Percentiles rank a stretch among this genome's conserved stretches.
These are phyloP conservation scores for Scatophagus argus DNA, from an alignment of 2,113 vertebrate genomes.

Conservation along the genomic window DNA sequence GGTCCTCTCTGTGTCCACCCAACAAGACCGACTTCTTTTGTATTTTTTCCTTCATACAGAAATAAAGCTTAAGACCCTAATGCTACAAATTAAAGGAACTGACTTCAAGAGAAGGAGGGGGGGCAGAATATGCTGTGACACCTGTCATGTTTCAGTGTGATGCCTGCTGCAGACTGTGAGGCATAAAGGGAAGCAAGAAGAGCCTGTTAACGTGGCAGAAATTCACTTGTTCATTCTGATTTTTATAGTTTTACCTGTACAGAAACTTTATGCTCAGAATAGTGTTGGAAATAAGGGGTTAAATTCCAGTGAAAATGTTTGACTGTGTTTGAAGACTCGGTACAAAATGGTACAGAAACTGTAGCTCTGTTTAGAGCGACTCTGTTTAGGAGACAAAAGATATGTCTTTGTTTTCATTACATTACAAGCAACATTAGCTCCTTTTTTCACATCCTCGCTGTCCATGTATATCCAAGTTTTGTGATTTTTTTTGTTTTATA, in stretches of 20 bases:
- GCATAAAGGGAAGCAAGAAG: conserved; percentile 4
- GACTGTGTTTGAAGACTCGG: background rate
- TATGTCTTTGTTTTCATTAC: background rate
- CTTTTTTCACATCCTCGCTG: too few relatives aligned
- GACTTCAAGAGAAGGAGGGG: conserved; percentile 4
- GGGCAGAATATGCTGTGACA: conserved; percentile 5
- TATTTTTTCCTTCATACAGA: conserved; percentile 20
- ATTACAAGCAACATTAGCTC: background rate
- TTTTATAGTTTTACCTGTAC: conserved; percentile 11
- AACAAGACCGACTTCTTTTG: conserved; percentile 31
- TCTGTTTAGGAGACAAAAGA: background rate
- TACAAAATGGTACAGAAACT: background rate
- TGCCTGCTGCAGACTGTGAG: conserved; percentile 7
- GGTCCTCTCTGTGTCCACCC: background rate
- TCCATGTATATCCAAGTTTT: background rate
- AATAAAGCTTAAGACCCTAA: conserved; percentile 13
- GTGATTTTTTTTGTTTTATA: background rate
- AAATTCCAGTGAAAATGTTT: too few relatives aligned
- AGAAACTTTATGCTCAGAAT: too few relatives aligned
- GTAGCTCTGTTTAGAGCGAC: conserved; percentile 19
- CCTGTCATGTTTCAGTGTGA: conserved; percentile 1
- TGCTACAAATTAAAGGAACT: conserved; percentile 15
- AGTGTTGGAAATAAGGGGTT: background rate
- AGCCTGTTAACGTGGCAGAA: background rate
- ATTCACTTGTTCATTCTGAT: background rate